A percentile compares a stretch with the other conserved stretches of the same genome.
These are phyloP conservation scores for Luehdorfia chinensis DNA, from an alignment of 1,140 invertebrate species.

Conservation along the genomic window DNA sequence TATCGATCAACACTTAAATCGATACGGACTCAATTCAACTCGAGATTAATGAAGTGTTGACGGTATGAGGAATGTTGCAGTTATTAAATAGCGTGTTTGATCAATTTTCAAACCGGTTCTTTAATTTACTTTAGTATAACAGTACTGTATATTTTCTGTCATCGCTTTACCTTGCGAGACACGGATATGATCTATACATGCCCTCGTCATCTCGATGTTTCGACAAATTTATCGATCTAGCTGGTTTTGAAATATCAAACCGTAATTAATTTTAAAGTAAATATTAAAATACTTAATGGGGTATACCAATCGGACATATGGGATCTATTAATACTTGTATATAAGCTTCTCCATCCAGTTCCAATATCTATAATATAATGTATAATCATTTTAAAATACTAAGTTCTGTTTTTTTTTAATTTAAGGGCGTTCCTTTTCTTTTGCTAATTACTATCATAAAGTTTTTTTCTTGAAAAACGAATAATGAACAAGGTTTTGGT, in stretches of 20 bases:
- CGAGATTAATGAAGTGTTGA: conserved; percentile 18
- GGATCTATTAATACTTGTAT: no score
- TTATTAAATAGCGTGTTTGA: conserved; percentile 26
- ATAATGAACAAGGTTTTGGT: no score
- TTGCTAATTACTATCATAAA: no score
- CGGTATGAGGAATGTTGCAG: conserved; percentile 27
- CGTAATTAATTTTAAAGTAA: no score
- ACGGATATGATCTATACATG: conserved; percentile 5
- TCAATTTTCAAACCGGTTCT: conserved; percentile 19
- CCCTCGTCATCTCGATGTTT: conserved; percentile 4
- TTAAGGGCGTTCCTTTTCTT: no score
- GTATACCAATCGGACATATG: no score
- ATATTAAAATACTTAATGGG: no score
- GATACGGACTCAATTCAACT: background rate
- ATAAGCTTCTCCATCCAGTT: no score
- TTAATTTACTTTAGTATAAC: conserved; percentile 24
- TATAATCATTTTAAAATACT: no score
- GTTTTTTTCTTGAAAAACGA: no score
- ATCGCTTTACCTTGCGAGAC: conserved; percentile 1
- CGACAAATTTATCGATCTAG: conserved; percentile 9
- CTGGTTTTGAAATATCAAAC: conserved; percentile 12
- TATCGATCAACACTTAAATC: conserved; percentile 1
- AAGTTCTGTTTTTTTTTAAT: no score
- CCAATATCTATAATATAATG: no score
- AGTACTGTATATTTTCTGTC: conserved; percentile 16